These are phyloP conservation scores for Drosophila tripunctata DNA, from an alignment of 2,888 invertebrate species.

Conservation along the genomic window DNA sequence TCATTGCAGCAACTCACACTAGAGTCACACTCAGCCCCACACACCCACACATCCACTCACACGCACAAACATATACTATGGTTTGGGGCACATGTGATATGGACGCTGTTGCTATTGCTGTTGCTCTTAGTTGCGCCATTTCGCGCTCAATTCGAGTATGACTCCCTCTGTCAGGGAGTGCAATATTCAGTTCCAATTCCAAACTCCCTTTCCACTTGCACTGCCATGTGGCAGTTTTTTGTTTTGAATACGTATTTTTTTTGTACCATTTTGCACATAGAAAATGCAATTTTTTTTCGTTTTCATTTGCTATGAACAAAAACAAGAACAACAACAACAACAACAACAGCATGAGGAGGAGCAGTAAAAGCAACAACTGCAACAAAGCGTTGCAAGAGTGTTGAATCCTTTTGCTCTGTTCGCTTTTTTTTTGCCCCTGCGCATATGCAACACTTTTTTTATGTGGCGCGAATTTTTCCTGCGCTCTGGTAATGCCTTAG, in stretches of 20 bases:
- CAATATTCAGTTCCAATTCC: constrained; percentile 10
- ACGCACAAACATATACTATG: not conserved
- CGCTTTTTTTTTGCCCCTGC: constrained; percentile 53
- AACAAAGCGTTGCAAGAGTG: constrained; percentile 41
- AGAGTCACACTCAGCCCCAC: constrained; percentile 7
- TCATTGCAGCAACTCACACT: not conserved
- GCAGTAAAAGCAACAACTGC: constrained; percentile 17
- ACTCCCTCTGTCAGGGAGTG: not conserved
- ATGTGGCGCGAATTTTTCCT: constrained; percentile 6
- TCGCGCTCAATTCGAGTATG: constrained; percentile 63
- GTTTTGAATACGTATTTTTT: constrained; percentile 69
- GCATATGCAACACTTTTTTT: constrained; percentile 60
- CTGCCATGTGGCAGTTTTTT: constrained; percentile 65
- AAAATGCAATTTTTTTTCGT: constrained; percentile 77
- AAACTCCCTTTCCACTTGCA: not conserved
- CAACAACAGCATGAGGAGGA: constrained; percentile 26
- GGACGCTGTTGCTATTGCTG: constrained; percentile 32
- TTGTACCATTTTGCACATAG: constrained; percentile 35
- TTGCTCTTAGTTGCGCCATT: constrained; percentile 57
- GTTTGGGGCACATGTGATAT: constrained; percentile 1
- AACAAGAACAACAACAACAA: constrained; percentile 29
- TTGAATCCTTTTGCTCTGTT: constrained; percentile 20
- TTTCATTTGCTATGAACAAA: constrained; percentile 62
- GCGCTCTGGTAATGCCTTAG: not conserved
- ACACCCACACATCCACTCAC: constrained; percentile 3